A percentile compares a stretch with the other conserved stretches of the same genome.
phyloP scores from a whole-genome alignment of 2,113 vertebrate species.

The Tachycineta bicolor region DNA sequence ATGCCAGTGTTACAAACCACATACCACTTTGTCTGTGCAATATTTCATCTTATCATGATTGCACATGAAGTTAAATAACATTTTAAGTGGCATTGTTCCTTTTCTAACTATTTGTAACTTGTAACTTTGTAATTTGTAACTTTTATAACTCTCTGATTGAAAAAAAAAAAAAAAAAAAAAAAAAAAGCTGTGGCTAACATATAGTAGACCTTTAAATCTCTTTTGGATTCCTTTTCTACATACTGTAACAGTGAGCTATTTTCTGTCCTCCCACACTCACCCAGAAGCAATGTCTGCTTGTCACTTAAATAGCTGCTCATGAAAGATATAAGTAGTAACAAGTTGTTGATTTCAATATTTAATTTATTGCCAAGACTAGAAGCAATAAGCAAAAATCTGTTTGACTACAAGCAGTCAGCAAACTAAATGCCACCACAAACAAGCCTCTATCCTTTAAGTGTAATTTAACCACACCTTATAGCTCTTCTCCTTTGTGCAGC shows the following conservation, averaged over 20 bases:
- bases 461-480: neutral
- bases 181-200: neutral
- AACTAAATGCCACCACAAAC: constrained; percentile 9
- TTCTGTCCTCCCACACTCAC: constrained; percentile 46
- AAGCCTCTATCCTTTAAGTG: neutral
- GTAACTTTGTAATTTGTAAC: no score
- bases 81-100: neutral
- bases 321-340: constrained; percentile 40
- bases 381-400: constrained; percentile 25
- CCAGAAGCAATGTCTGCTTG: constrained; percentile 50
- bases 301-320: constrained; percentile 22
- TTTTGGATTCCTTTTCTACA: constrained; percentile 30
- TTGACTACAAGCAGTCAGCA: neutral
- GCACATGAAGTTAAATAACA: neutral
- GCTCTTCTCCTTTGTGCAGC: neutral
- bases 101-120: no score
- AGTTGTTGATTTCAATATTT: constrained; percentile 56
- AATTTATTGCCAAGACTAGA: constrained; percentile 51
- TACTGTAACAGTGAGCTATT: constrained; percentile 32
- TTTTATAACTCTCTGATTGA: no score
- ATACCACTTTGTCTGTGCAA: neutral
- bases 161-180: neutral
- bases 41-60: neutral
- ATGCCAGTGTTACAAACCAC: neutral
- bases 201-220: neutral